Evolutionary conservation across 2,888 invertebrate genomes (phyloP).

Genomic region (Nemotelus nigrinus): DNA sequence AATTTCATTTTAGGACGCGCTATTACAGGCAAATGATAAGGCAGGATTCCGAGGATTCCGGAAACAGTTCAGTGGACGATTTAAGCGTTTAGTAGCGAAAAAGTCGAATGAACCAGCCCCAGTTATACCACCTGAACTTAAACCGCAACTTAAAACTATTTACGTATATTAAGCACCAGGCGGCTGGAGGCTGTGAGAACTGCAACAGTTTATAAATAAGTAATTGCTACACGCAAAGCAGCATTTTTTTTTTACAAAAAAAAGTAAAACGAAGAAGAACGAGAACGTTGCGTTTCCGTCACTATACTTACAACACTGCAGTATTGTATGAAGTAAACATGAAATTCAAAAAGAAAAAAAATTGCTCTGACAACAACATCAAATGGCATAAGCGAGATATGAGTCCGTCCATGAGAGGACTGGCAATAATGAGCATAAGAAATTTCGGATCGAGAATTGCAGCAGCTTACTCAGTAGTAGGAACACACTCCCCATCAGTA

Average conservation of each 20-base stretch:
- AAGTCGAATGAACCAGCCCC: slow-evolving; percentile 84
- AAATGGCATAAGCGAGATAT: neutral
- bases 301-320: slow-evolving; percentile 6
- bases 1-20: slow-evolving; percentile 74
- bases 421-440: too few relatives aligned
- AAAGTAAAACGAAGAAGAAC: slow-evolving; percentile 39
- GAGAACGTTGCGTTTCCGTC: slow-evolving; percentile 19
- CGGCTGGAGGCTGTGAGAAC: slow-evolving; percentile 41
- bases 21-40: slow-evolving; percentile 76
- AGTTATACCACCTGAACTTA: slow-evolving; percentile 86
- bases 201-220: slow-evolving; percentile 8
- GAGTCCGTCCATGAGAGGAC: too few relatives aligned
- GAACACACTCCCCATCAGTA: slow-evolving; percentile 29
- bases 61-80: slow-evolving; percentile 86
- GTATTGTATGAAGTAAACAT: too few relatives aligned
- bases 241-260: slow-evolving; percentile 24
- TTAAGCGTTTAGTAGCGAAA: slow-evolving; percentile 85
- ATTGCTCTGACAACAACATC: neutral
- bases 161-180: slow-evolving; percentile 77
- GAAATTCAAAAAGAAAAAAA: neutral
- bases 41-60: slow-evolving; percentile 84
- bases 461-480: too few relatives aligned
- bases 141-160: slow-evolving; percentile 87
- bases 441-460: too few relatives aligned
- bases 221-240: slow-evolving; percentile 43